Conservation (phyloP, 2,797 vertebrate species). For the Mareca penelope region DNA sequence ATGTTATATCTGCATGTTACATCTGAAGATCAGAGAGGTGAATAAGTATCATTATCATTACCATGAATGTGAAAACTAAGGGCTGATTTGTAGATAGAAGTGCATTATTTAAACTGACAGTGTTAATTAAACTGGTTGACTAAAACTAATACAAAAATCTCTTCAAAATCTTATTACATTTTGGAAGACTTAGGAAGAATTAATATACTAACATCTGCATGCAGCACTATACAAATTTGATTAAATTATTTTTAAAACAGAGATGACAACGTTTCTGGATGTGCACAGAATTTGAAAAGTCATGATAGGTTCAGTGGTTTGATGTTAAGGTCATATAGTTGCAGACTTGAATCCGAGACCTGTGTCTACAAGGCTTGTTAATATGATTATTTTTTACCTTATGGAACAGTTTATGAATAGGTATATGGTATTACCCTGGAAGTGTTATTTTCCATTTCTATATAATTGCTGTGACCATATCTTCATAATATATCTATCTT, state of each 20-base stretch:
- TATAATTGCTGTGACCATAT: neutral
- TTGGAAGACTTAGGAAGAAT: neutral
- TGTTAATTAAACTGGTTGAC: slow-evolving; percentile 29
- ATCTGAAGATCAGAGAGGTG: neutral
- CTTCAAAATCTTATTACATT: neutral
- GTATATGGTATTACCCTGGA: neutral
- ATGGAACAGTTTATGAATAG: neutral
- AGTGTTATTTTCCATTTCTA: neutral
- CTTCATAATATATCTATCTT: neutral
- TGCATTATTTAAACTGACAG: neutral
- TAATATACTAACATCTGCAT: neutral
- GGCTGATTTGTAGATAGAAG: neutral
- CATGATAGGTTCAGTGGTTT: neutral
- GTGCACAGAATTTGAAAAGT: slow-evolving; percentile 22
- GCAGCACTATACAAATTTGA: neutral
- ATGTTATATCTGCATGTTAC: neutral
- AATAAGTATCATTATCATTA: neutral
- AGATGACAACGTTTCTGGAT: neutral
- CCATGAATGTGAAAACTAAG: neutral
- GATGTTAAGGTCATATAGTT: neutral
- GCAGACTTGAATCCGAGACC: neutral
- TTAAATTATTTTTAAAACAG: slow-evolving; percentile 19
- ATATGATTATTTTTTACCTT: neutral
- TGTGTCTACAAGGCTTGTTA: neutral
- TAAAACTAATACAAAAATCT: slow-evolving; percentile 27